Conservation (phyloP, 1,140 invertebrate genomes). For the Riptortus pedestris region DNA sequence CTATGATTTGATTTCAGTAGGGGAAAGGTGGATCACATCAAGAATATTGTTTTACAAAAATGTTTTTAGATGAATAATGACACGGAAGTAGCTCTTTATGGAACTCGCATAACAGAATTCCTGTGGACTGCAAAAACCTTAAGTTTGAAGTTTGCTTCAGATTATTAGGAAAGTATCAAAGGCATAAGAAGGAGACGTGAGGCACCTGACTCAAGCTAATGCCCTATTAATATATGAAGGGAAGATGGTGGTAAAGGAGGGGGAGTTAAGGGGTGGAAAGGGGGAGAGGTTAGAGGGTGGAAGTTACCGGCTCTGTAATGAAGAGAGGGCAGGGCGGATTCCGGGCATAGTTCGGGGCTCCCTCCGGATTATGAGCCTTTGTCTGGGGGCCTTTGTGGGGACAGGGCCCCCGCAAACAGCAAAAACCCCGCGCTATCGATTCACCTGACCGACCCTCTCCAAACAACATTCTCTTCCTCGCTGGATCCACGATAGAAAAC, state of each 20-base stretch:
- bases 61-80: too few relatives aligned
- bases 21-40: too few relatives aligned
- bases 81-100: too few relatives aligned
- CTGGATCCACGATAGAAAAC: background rate
- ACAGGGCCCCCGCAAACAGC: conserved; percentile 11
- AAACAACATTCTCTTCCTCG: conserved; percentile 6
- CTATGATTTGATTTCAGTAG: too few relatives aligned
- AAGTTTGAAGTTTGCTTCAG: too few relatives aligned
- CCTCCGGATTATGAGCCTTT: conserved; percentile 15
- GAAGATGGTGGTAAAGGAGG: background rate
- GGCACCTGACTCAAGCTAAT: background rate
- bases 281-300: too few relatives aligned
- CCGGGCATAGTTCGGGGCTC: conserved; percentile 6
- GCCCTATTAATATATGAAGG: conserved; percentile 14
- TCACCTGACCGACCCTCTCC: conserved; percentile 8
- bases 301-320: conserved; percentile 8
- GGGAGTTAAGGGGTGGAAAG: too few relatives aligned
- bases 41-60: too few relatives aligned
- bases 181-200: background rate
- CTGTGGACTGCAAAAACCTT: too few relatives aligned
- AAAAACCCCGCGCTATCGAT: conserved; percentile 13
- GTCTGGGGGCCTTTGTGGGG: conserved; percentile 6
- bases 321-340: conserved; percentile 13
- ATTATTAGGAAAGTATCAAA: too few relatives aligned
- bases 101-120: too few relatives aligned